Evolutionary conservation across 2,113 vertebrate species (phyloP).

Genomic region (Chlorodrepanis virens): DNA sequence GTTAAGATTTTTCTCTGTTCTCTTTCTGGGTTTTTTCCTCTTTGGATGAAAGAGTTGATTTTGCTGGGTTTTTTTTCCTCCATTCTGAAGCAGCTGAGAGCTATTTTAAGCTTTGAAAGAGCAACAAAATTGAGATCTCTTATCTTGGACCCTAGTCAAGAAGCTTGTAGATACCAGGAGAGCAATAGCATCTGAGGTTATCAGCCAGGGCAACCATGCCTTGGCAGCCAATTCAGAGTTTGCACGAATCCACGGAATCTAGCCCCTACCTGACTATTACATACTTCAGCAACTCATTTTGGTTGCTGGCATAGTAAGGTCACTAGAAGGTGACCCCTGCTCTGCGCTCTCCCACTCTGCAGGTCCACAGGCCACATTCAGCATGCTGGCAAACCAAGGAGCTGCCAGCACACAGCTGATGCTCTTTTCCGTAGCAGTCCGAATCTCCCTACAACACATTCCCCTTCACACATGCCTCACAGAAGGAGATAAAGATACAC

Average conservation of each 20-base stretch:
- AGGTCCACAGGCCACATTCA: background rate
- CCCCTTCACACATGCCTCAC: background rate
- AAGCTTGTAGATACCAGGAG: background rate
- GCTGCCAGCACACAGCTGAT: background rate
- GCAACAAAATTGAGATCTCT: background rate
- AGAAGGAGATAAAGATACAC: background rate
- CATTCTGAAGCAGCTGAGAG: background rate
- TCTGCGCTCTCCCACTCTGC: background rate
- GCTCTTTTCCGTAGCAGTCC: background rate
- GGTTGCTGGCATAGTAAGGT: background rate
- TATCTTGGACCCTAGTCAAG: background rate
- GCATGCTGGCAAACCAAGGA: background rate
- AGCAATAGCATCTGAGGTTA: fast-evolving
- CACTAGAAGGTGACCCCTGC: background rate
- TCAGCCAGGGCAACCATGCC: background rate
- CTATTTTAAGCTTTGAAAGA: background rate
- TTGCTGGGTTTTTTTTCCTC: background rate
- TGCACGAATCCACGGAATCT: background rate
- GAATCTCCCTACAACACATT: background rate
- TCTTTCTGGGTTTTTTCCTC: background rate
- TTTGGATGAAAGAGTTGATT: background rate
- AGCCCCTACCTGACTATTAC: background rate
- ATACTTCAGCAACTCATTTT: background rate
- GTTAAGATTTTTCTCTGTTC: background rate
- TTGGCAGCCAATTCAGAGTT: background rate